Percentiles rank a stretch among this genome's conserved stretches.
Evolutionary conservation across 2,113 vertebrate species (phyloP).

Genomic region (Monopterus albus): DNA sequence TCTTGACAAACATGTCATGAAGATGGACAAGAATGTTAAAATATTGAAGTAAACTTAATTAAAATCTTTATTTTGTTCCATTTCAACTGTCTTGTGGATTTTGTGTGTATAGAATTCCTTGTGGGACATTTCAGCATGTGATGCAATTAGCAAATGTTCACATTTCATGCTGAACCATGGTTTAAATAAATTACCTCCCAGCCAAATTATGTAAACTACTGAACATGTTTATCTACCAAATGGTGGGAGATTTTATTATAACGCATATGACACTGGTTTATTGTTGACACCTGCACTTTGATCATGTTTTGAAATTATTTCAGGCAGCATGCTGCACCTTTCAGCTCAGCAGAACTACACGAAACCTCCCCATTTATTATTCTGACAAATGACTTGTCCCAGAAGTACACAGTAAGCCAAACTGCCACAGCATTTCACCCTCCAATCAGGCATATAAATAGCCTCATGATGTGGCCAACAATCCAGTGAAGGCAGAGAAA

Average conservation of each 20-base stretch:
- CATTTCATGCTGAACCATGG: background rate
- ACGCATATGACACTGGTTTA: background rate
- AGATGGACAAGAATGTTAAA: too few species aligned
- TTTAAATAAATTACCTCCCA: background rate
- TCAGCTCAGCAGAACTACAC: slow-evolving; percentile 6
- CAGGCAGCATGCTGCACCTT: background rate
- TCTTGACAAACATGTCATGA: too few species aligned
- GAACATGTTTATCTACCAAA: background rate
- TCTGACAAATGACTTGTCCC: slow-evolving; percentile 38
- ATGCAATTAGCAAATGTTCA: background rate
- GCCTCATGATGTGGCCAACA: slow-evolving; percentile 32
- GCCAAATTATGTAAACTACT: background rate
- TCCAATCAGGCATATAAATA: slow-evolving; percentile 64
- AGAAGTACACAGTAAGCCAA: slow-evolving; percentile 6
- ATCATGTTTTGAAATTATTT: slow-evolving; percentile 11
- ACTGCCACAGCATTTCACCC: slow-evolving; percentile 31
- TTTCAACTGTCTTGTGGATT: background rate
- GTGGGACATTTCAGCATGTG: background rate
- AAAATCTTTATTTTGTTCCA: background rate
- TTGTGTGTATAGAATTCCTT: background rate
- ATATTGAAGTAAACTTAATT: too few species aligned
- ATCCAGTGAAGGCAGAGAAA: slow-evolving; percentile 39
- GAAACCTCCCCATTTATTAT: slow-evolving; percentile 14
- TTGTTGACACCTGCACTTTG: slow-evolving; percentile 5
- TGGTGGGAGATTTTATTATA: background rate